These are phyloP conservation scores for Hippocampus zosterae DNA, from an alignment of 2,113 vertebrate species.

Conservation along the genomic window DNA sequence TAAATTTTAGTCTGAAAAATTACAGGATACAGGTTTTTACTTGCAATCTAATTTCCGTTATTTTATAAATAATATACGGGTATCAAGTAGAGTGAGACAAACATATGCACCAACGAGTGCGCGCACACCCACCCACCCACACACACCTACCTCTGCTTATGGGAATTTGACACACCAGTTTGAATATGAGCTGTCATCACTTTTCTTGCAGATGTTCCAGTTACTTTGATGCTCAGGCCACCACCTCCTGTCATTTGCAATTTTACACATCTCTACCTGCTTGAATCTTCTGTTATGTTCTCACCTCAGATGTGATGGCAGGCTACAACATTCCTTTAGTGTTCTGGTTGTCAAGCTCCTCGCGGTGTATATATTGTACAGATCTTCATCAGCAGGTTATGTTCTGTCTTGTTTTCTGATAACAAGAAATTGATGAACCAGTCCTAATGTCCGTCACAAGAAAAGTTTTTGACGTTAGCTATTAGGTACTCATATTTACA, in stretches of 20 bases:
- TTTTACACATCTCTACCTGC: constrained; percentile 24
- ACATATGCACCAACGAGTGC: neutral
- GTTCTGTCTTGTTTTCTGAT: neutral
- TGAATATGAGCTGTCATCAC: constrained; percentile 35
- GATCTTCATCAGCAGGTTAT: constrained; percentile 20
- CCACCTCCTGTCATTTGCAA: constrained; percentile 30
- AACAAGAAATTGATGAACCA: neutral
- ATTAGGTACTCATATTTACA: neutral
- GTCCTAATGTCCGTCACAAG: neutral
- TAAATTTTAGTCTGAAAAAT: neutral
- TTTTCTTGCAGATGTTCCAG: constrained; percentile 24
- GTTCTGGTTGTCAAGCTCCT: constrained; percentile 39
- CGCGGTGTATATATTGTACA: constrained; percentile 44
- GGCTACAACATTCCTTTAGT: constrained; percentile 15
- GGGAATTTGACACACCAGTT: constrained; percentile 22
- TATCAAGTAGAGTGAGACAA: neutral
- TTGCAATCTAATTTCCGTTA: neutral
- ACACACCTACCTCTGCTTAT: neutral
- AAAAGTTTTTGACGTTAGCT: neutral
- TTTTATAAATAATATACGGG: neutral
- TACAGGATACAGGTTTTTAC: neutral
- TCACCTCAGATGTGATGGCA: constrained; percentile 32
- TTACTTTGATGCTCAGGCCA: constrained; percentile 32
- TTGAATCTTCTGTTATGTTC: constrained; percentile 24
- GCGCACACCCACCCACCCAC: neutral